phyloP scores from a whole-genome alignment of 2,797 vertebrate species.

The Mormyrops attenuatus region DNA sequence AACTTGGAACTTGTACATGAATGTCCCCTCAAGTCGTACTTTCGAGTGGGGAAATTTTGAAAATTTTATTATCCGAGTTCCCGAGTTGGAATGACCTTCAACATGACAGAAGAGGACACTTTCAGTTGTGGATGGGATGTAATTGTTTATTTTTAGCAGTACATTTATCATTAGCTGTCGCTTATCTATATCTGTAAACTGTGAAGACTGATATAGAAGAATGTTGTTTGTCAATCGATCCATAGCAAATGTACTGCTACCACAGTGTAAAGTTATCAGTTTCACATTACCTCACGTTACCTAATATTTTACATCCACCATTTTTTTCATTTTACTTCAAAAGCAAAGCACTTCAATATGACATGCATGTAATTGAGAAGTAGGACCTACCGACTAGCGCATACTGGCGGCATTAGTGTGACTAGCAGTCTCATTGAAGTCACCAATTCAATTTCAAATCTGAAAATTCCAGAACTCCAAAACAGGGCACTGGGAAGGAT shows the following conservation, averaged over 20 bases:
- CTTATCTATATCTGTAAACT: neutral
- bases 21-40: neutral
- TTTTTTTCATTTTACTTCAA: neutral
- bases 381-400: neutral
- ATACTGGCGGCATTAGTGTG: neutral
- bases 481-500: conserved; percentile 30
- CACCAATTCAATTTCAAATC: conserved; percentile 10
- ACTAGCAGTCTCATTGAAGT: neutral
- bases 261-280: neutral
- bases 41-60: neutral
- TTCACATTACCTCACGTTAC: neutral
- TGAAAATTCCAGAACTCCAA: conserved; percentile 25
- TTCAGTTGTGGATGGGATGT: neutral
- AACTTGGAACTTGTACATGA: neutral
- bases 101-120: neutral
- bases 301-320: neutral
- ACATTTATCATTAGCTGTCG: neutral
- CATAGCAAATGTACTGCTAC: neutral
- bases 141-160: neutral
- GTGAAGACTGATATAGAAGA: neutral
- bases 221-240: neutral
- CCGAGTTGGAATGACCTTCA: neutral
- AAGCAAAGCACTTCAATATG: neutral
- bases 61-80: neutral
- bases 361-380: neutral